Evolutionary conservation across 1,140 invertebrate species (phyloP), one percentile per base, ranked within the genome.

Genomic region (Anadara kagoshimensis): DNA sequence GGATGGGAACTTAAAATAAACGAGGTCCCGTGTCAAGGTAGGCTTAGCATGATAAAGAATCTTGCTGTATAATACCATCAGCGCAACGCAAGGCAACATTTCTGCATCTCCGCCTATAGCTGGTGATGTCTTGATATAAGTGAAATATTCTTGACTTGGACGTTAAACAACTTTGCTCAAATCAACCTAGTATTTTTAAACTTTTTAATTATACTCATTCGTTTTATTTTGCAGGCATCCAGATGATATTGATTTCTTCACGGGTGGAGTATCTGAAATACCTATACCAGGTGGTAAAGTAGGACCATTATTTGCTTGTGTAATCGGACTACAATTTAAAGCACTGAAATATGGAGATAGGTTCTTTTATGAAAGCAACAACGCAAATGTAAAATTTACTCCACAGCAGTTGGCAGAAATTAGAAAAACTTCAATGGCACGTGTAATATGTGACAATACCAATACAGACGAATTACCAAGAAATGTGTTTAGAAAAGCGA

Each of bases 291-390:
- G 95, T 14, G 97, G 95, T 12, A 87, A 98, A 0, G 95, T 98
- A 0, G 97, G 97, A 14, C 97, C 97, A 0, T 98, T 97, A 0
- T 95, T 99, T 86, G 96, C 96, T 26, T 99, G 97, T 85, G 96
- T 99, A 73, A 95, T 99, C 79, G 96, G 94, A 44, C 95, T 97
- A 75, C 97, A 98, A 89, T 98, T 98, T 90, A 90, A 94, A 73
- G 95, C 97, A 85, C 89, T 96, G 18, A 93, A 96, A 72, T 90
- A 94, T 72, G 98, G 97, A 61, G 97, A 99, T 88, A 88, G 97
- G 75, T 97, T 98, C 85, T 99, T 94, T 93, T 98, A 98, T 86
- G 97, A 99, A 90, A 98, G 96, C 95, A 97, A 96, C 81, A 97
- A 94, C 90, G 93, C 94, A 0, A 91, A 92, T 0, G 91, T 93